These are phyloP conservation scores for Prosapia bicincta DNA, from an alignment of 2,888 invertebrate species.

Conservation along the genomic window DNA sequence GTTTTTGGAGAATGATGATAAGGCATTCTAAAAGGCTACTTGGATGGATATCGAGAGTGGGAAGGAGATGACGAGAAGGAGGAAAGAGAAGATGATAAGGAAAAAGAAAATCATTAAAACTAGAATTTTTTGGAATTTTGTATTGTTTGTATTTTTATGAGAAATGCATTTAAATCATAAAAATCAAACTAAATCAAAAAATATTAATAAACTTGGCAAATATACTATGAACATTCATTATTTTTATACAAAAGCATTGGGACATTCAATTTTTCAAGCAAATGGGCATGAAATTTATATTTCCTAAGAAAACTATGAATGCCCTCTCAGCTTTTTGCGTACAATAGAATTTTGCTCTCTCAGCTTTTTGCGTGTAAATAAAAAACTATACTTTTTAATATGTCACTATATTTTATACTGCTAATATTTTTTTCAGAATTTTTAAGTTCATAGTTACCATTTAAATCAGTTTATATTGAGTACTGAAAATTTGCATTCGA, in stretches of 20 bases:
- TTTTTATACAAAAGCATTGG: neutral
- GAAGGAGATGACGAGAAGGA: neutral
- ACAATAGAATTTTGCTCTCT: too few relatives aligned
- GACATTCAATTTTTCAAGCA: neutral
- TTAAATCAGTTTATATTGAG: too few relatives aligned
- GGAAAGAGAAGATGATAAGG: neutral
- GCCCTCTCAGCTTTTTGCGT: too few relatives aligned
- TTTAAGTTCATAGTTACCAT: too few relatives aligned
- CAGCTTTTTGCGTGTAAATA: too few relatives aligned
- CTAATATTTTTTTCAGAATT: too few relatives aligned
- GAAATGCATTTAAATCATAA: neutral
- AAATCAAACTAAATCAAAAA: neutral
- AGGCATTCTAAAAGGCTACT: neutral
- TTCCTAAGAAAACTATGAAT: too few relatives aligned
- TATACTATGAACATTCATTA: constrained; percentile 9
- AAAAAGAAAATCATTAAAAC: neutral
- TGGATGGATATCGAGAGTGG: neutral
- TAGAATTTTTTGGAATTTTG: neutral
- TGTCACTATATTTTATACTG: too few relatives aligned
- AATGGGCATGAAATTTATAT: neutral
- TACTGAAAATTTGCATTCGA: too few relatives aligned
- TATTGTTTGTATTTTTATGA: neutral
- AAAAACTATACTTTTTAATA: too few relatives aligned
- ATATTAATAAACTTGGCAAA: neutral
- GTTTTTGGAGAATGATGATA: constrained; percentile 21